phyloP scores from a whole-genome alignment of 2,888 invertebrate species.

The Nephrotoma flavescens region DNA sequence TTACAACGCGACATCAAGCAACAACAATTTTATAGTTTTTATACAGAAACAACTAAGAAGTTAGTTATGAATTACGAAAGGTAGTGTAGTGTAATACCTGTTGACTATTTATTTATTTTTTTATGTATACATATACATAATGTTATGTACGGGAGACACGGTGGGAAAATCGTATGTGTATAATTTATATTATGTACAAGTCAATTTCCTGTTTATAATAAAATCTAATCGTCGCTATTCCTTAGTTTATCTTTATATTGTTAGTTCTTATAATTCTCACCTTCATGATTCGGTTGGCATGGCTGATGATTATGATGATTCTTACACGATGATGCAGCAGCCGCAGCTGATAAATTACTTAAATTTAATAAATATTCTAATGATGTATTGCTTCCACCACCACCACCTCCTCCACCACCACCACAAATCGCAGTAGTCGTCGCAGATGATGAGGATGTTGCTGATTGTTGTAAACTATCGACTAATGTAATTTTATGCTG shows the following conservation, averaged over 20 bases:
- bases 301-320: background rate
- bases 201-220: background rate
- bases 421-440: background rate
- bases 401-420: background rate
- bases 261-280: background rate
- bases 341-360: background rate
- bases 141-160: background rate
- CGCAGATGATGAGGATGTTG: background rate
- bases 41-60: background rate
- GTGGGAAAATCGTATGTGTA: background rate
- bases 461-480: background rate
- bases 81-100: background rate
- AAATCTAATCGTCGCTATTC: background rate
- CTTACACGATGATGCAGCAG: background rate
- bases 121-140: background rate
- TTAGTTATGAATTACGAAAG: background rate
- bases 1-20: background rate
- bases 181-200: background rate
- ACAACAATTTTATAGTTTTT: background rate
- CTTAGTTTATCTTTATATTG: background rate
- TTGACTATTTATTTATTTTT: background rate
- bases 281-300: background rate
- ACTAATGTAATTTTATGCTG: background rate
- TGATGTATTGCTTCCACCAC: background rate
- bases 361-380: constrained; percentile 2